Evolutionary conservation across 2,113 vertebrate genomes (phyloP), one percentile per base, ranked within the genome.

Genomic region (Myanophis thanlyinensis): DNA sequence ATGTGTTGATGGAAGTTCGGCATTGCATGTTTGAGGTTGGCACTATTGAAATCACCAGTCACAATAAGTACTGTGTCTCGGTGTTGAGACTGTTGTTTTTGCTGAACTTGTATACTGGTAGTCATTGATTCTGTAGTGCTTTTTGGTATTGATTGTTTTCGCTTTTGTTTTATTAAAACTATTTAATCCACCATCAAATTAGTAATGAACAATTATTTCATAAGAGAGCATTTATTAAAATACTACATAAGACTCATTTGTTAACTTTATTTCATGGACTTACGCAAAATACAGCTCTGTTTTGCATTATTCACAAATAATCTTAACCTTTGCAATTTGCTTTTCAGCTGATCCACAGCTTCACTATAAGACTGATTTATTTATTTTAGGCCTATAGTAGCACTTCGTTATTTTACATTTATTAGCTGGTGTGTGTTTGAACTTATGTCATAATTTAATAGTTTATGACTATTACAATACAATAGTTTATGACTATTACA

Each of bases 161-260:
- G 89, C 95, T 96, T 97, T 95, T 93, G 90, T 95, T 94, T 12
- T 85, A n/a, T 94, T 96, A 96, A 84, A 95, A 89, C 88, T 94
- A 93, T 93, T 93, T 22, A 95, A 97, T 95, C 95, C 90, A 91
- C 3, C 56, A 9, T 95, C 95, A 96, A 96, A 95, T 95, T 85
- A 48, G 93, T 92, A 49, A 96, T 92, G 54, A 97, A 40, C 67
- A 30, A 93, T 96, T 95, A 93, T 95, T 96, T 92, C 95, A 95
- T 94, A 95, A 92, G 23, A n/a, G 59, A 87, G 46, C 73, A 84
- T 47, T 53, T 92, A 59, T 93, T 80, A 11, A 67, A 85, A 49
- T 91, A 46, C 47, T 67, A 86, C 11, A 47, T 49, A 0, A 0
- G 51, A 47, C 18, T 51, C 40, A 49, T 91, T 93, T 92, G 88